Evolutionary conservation across 2,113 vertebrate species (phyloP), one percentile per base, ranked within the genome.

Genomic region (Actinemys pallida): DNA sequence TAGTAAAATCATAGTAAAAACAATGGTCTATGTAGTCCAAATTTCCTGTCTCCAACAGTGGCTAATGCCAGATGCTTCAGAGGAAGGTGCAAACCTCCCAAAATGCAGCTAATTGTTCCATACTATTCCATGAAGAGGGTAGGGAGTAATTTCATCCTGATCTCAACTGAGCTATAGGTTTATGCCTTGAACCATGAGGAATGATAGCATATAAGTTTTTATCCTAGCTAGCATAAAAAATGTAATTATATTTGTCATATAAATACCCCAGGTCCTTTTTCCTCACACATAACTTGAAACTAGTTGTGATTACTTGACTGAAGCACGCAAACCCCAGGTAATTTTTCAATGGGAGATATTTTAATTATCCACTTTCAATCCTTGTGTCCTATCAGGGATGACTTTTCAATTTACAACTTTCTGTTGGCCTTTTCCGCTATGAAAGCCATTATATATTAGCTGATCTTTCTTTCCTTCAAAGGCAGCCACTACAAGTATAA

Each of bases 401-500:
- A 98, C 96, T 95, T 98, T 98, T 97, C 72, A 89, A 80, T 98
- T 98, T 98, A 97, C 54, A 97, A 29, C 57, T 96, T 98, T 95
- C 80, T 81, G 65, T 90, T 97, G 94, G 93, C 97, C 96, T 98
- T 98, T 98, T 97, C 97, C 92, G 45, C 89, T 88, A 90, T 57
- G 80, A 93, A 93, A 90, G 45, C 54, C 52, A 80, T 96, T 96
- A 93, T 93, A 97, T 92, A 96, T 86, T 93, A 92, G 93, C 90
- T 92, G 54, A 75, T 95, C 52, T 96, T 91, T 97, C 92, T 79
- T 90, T 92, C 53, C 90, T 97, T 90, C 88, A 87, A 87, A 91
- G 81, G 87, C 87, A 96, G 95, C 81, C 35, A 47, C 10, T 93
- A 59, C 22, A 92, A 81, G 10, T 6, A 89, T 57, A 96, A 98